Base-by-base conservation (phyloP, 2,797 vertebrate genomes). In the Neostethus bicornis region DNA sequence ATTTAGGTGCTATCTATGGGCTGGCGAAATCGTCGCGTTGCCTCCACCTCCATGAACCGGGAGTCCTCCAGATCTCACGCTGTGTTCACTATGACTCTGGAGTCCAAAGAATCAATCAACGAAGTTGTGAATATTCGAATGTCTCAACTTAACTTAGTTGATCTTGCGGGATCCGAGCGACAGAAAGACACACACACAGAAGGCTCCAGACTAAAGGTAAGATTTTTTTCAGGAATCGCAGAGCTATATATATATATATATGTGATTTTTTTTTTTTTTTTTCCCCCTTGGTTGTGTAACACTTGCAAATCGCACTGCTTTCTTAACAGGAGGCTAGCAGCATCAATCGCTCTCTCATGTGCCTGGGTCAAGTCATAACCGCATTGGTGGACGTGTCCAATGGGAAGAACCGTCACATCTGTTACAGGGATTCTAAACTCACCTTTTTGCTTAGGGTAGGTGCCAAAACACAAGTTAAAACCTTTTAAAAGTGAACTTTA, bases 11-110 rank as follows among this genome's bases (percentile, higher is more conserved):
- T 99, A 72, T 96, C 94, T 53, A 94, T 55, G 75, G 97, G 97
- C 20, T 98, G 96, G 96, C 91, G 94, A 64, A 98, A 99, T 80
- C 93, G 96, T 5, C 93, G 94, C 3, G 97, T 98, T 20, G 96
- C 96, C 1, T 96, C 96, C 0, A 98, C 97, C 4, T 98, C 97
- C 1, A 99, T 99, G 97, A 99, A 99, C 62, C 93, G 96, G 0
- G 96, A 99, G 55, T 98, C 97, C 0, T 98, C 97, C 0, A 92
- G 97, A 51, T 99, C 97, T 2, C 97, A 99, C 0, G 96, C 97
- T 0, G 96, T 98, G 51, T 99, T 99, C 75, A 96, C 95, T 20
- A 92, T 99, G 87, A 94, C 91, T 0, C 49, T 99, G 50, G 96
- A 98, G 82, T 99, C 96, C 19, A 96, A 98, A 90, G 95, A 98